Evolutionary conservation across 2,797 vertebrate species (phyloP), one percentile per base, ranked within the genome.

Genomic region (Antennarius maculatus): DNA sequence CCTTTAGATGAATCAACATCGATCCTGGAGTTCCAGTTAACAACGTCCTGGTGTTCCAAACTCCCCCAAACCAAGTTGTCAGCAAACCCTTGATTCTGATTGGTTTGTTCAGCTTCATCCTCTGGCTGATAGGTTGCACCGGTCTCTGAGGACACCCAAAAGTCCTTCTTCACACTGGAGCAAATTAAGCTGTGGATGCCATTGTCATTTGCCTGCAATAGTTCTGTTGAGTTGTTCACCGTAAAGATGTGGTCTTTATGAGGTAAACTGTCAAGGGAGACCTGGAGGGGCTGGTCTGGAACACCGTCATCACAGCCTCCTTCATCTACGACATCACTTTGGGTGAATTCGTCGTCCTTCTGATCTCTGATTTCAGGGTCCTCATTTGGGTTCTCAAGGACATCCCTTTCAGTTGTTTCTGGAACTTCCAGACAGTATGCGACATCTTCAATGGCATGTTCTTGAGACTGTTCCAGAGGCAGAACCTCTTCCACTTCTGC

Each of bases 61-160:
- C 77, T 54, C 46, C 67, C 84, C 86, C 83, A 84, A 46, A 70
- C 77, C 2, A 65, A 11, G 48, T 13, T 68, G 37, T 86, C 77
- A 56, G 46, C 77, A 46, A 86, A 88, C 31, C 66, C 68, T n/a
- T 79, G 46, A 31, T 77, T 82, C 55, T 80, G 79, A 64, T 85
- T 77, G 46, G 53, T 64, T 56, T 76, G 69, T 46, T 81, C 55
- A 2, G 57, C 65, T 17, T 70, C 73, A 17, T 83, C 65, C 1
- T 70, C 75, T 42, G 86, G 80, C 59, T 85, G 75, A 69, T 64
- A 72, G 28, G 88, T 63, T 66, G 91, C 90, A 3, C 81, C 88
- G 7, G 71, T 86, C 71, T 86, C 83, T 59, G 83, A 27, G n/a
- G 89, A 88, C 45, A 49, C 71, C 90, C 92, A 92, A 70, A 88